Evolutionary conservation across 2,113 vertebrate species (phyloP), one percentile per base, ranked within the genome.

Genomic region (Dissostichus mawsoni): DNA sequence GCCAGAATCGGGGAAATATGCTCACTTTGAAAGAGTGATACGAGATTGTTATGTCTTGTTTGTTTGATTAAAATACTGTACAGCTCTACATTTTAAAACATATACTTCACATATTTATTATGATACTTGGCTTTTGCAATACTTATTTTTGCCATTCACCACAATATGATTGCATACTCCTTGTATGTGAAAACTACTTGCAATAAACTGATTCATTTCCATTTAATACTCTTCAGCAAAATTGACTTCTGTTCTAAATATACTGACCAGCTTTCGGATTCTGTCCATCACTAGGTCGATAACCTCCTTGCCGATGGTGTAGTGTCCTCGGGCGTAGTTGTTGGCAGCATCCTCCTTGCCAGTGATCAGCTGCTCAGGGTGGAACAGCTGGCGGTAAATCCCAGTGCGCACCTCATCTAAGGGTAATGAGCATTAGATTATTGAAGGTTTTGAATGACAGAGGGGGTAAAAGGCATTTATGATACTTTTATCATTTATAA

Each of bases 331-430:
- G 55, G 92, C 90, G n/a, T 91, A 92, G 62, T 93, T 93, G 71
- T 93, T 93, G 18, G 92, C 92, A 68, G 92, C 92, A 56, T 93
- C 92, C 29, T 93, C 92, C 52, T 93, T 93, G 11, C 92, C 92
- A 14, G 92, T 94, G 76, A 93, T 94, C 76, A 94, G 89, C 90
- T 94, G 93, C 70, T 94, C 93, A n/a, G 93, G 92, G 75, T 93
- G 92, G 77, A 94, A 94, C 62, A 94, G 79, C 83, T 94, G 91
- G 0, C 92, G 90, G 76, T 93, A 93, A n/a, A 70, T 87, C 3
- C 92, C 89, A 67, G 0, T 17, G 1, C 89, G 90, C 0, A 93
- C 92, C 84, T 93, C 90, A 86, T 90, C 90, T 76, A 9, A 51
- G 2, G 14, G 62, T 12, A 58, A 10, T 5, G 3, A 45, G 8